These are phyloP conservation scores for Muscicapa adusta DNA, from an alignment of 2,113 vertebrate species.

Conservation along the genomic window DNA sequence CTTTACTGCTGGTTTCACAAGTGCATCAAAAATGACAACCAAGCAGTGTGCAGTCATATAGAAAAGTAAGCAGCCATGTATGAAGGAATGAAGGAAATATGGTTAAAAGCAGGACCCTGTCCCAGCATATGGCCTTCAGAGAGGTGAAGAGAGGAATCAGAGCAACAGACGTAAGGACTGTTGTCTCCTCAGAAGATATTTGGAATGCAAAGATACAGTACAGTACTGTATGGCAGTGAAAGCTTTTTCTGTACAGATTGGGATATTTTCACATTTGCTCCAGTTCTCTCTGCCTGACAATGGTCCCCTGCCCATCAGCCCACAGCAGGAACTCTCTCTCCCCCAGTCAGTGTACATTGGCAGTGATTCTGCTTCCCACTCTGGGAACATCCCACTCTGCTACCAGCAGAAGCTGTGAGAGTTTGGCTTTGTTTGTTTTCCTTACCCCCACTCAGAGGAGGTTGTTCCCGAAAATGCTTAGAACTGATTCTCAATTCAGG, in stretches of 20 bases:
- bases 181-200: background rate
- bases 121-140: accelerated
- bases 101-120: background rate
- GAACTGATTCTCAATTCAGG: slow-evolving; percentile 21
- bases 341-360: slow-evolving; percentile 46
- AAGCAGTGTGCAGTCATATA: background rate
- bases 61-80: background rate
- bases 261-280: slow-evolving; percentile 21
- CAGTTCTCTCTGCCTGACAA: slow-evolving; percentile 25
- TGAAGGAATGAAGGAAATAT: background rate
- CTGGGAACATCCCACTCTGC: slow-evolving; percentile 28
- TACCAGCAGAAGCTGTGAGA: slow-evolving; percentile 9
- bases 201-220: background rate
- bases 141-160: background rate
- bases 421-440: slow-evolving; percentile 21
- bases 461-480: slow-evolving; percentile 22
- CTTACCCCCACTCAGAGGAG: background rate
- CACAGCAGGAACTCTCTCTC: background rate
- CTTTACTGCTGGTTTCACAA: background rate
- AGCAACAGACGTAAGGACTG: background rate
- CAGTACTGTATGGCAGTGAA: background rate
- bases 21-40: background rate
- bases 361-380: slow-evolving; percentile 12
- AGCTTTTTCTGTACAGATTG: background rate
- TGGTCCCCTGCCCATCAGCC: background rate